A percentile compares a stretch with the other conserved stretches of the same genome.
Conservation (phyloP, 2,888 invertebrate genomes). For the Slavum lentiscoides region DNA sequence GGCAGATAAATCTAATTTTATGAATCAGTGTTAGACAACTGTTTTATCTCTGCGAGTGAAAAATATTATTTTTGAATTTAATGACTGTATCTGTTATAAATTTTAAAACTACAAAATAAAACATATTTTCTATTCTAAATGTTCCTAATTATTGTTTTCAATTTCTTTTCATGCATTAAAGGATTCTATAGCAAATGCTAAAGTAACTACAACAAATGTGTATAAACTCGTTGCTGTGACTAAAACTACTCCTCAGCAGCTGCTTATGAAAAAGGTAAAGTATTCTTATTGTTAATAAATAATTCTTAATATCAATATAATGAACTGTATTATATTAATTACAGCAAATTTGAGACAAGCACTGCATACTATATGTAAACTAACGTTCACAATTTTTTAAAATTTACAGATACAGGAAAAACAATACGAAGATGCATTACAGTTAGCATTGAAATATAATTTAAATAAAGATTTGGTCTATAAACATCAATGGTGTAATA, state of each 20-base stretch:
- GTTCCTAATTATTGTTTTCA: background rate
- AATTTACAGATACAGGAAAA: slow-evolving; percentile 67
- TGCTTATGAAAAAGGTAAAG: slow-evolving; percentile 43
- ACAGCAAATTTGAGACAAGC: background rate
- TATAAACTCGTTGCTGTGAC: slow-evolving; percentile 45
- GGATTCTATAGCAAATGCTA: slow-evolving; percentile 22
- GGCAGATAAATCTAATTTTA: background rate
- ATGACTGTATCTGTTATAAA: background rate
- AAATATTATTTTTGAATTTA: too few species aligned
- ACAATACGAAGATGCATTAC: slow-evolving; percentile 74
- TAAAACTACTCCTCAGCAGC: slow-evolving; percentile 48
- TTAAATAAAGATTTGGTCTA: slow-evolving; percentile 78
- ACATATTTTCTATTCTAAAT: background rate
- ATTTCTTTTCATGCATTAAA: slow-evolving; percentile 15
- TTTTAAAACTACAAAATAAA: background rate
- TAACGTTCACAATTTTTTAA: background rate
- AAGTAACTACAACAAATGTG: slow-evolving; percentile 28
- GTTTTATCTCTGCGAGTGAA: too few species aligned
- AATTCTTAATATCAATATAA: too few species aligned
- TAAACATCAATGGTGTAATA: slow-evolving; percentile 78
- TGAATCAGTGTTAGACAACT: too few species aligned
- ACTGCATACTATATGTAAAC: background rate
- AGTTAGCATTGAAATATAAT: slow-evolving; percentile 70
- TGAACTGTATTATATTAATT: too few species aligned
- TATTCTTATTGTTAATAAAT: too few species aligned